Evolutionary conservation across 64 coral and sea anemone genomes (phyloP), one percentile per base, ranked within the genome.

Genomic region (Stichodactyla mertensii): DNA sequence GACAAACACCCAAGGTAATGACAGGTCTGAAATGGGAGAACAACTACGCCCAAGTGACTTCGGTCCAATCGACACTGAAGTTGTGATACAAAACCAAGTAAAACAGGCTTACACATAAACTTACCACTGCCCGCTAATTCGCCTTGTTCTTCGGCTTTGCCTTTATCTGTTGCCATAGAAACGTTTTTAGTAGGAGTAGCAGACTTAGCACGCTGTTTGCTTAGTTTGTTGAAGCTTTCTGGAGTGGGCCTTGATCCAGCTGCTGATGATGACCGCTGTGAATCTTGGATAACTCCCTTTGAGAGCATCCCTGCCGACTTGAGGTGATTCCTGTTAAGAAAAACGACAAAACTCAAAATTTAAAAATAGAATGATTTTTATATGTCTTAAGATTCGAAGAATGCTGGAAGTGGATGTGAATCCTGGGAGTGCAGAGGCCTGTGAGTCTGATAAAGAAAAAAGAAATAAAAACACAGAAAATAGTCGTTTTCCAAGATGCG

Each of bases 141-240:
- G 22, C 54, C 54, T 8, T 52, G 16, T 81, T 81, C 78, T 53
- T 81, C 78, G 6, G 2, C 3, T 81, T 81, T 55, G 18, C 6
- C 36, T 12, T 81, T 18, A 81, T 81, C 53, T 81, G 78, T 54
- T 81, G 78, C 52, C 18, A 52, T 81, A 81, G 51, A 54, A 53
- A 81, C 36, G 9, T 53, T 19, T 55, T 81, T 81, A 19, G 78
- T 53, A 2, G 78, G 78, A 19, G 78, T 81, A 16, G 78, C 78
- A 52, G 78, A 81, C 51, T 54, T 81, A 6, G 78, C 51, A 11
- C 78, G n/a, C 19, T 81, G 78, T 81, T 52, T 53, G 51, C 16
- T 52, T 54, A 55, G 2, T 11, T 52, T 81, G 78, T 1, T 81
- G 14, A n/a, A 18, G 22, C 18, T 22, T 0, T 53, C 78, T 54